These are phyloP conservation scores for Rattus norvegicus DNA, from an alignment of 2,113 vertebrate species.

Conservation along the genomic window DNA sequence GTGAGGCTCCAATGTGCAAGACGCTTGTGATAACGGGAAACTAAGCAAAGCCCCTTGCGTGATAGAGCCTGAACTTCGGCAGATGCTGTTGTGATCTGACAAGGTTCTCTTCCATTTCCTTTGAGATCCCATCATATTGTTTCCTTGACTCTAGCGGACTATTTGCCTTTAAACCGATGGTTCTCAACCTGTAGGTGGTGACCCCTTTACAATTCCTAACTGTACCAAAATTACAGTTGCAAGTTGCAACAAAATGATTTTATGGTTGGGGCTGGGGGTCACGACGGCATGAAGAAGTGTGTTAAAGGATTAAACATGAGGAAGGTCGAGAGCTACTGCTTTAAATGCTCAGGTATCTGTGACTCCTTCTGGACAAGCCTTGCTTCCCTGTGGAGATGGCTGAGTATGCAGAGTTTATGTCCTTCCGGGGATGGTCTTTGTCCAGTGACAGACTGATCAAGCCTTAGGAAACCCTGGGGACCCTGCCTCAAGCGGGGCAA, in stretches of 20 bases:
- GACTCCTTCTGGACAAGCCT: background rate
- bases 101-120: background rate
- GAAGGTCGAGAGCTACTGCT: background rate
- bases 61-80: background rate
- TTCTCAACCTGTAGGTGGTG: background rate
- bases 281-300: background rate
- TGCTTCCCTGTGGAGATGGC: constrained; percentile 1
- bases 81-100: background rate
- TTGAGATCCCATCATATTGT: background rate
- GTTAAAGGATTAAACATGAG: background rate
- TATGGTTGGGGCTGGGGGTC: background rate
- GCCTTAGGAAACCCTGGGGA: background rate
- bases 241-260: background rate
- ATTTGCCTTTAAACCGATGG: background rate
- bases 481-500: background rate
- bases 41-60: background rate
- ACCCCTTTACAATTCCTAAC: background rate
- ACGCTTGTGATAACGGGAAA: background rate
- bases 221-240: background rate
- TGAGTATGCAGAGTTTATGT: background rate
- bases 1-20: background rate
- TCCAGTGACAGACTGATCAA: background rate
- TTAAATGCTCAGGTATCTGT: background rate
- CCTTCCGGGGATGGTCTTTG: background rate
- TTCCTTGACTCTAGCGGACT: background rate